These are phyloP conservation scores for Dusona sp. DNA, from an alignment of 2,888 invertebrate species.

Conservation along the genomic window DNA sequence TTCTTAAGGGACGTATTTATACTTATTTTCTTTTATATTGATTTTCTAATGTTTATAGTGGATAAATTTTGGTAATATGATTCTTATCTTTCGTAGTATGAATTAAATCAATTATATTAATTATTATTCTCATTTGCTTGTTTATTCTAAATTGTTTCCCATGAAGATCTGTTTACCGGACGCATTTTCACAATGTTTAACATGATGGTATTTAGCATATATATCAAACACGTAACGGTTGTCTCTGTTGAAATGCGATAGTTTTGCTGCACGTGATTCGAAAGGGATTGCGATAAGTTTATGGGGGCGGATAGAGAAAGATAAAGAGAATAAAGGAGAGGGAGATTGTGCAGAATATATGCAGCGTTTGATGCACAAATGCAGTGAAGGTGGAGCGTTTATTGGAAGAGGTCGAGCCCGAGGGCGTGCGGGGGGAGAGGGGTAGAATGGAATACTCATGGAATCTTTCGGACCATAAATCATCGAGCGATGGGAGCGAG, in stretches of 20 bases:
- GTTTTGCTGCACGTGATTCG: slow-evolving; percentile 35
- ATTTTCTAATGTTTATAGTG: too few relatives aligned
- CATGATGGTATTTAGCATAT: neutral
- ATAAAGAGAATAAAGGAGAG: slow-evolving; percentile 1
- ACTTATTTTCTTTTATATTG: neutral
- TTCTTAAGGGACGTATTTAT: neutral
- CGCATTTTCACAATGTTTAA: neutral
- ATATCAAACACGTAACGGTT: neutral
- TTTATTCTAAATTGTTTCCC: neutral
- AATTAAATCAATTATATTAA: too few relatives aligned
- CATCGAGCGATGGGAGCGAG: slow-evolving; percentile 47
- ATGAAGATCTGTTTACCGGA: neutral
- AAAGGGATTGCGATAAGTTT: slow-evolving; percentile 6
- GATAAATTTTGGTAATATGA: too few relatives aligned
- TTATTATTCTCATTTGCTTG: neutral
- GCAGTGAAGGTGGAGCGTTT: slow-evolving; percentile 30
- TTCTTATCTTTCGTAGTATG: too few relatives aligned
- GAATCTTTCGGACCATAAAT: slow-evolving; percentile 62
- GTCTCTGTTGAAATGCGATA: slow-evolving; percentile 19
- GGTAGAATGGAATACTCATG: slow-evolving; percentile 33
- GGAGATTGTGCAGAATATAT: slow-evolving; percentile 27
- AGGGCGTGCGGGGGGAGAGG: slow-evolving; percentile 10
- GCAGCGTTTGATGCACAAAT: slow-evolving; percentile 23
- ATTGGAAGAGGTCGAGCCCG: slow-evolving; percentile 25
- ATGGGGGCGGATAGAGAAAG: neutral